Evolutionary conservation across 1,140 invertebrate genomes (phyloP), one percentile per base, ranked within the genome.

Genomic region (Neomicropteryx cornuta): DNA sequence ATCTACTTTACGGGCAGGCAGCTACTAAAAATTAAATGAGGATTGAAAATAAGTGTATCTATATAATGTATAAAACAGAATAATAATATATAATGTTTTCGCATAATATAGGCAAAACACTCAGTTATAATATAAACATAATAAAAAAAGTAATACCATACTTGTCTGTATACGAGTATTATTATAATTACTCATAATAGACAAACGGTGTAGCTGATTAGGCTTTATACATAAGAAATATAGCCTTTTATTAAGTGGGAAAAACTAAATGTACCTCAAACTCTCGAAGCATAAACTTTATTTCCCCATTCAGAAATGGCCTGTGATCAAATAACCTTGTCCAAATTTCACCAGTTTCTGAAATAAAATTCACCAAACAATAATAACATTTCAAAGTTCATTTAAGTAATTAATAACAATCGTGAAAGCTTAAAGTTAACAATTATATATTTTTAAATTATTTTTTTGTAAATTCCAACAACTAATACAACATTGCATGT

Each of bases 261-360:
- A 22, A 33, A 19, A 35, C 38, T 27, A 34, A 17, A 34, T 34
- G 5, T 27, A 86, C 83, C 72, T 90, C 84, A 62, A 88, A 88
- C 62, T 89, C 84, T 46, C 77, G 77, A 5, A 87, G 53, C 62
- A 87, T 83, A 65, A 74, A 80, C 47, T 79, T 80, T 42, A 89
- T 79, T 75, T 90, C 87, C 38, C 85, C 83, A 63, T 76, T 80
- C 31, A 89, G 55, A 60, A 88, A 87, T 16, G 83, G 81, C 39
- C 79, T 73, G 54, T 90, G 86, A 60, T 90, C 83, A 69, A 90
- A 87, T 41, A 90, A 66, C 57, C 86, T 72, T 45, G 72, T 73
- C 76, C 84, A 87, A 61, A 88, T 77, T 62, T 86, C 82, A 39
- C 78, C 76, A 49, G 79, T 74, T 71, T 87, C 87, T 91, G 48